phyloP scores from a whole-genome alignment of 1,140 invertebrate species.

The Drosophila insularis region DNA sequence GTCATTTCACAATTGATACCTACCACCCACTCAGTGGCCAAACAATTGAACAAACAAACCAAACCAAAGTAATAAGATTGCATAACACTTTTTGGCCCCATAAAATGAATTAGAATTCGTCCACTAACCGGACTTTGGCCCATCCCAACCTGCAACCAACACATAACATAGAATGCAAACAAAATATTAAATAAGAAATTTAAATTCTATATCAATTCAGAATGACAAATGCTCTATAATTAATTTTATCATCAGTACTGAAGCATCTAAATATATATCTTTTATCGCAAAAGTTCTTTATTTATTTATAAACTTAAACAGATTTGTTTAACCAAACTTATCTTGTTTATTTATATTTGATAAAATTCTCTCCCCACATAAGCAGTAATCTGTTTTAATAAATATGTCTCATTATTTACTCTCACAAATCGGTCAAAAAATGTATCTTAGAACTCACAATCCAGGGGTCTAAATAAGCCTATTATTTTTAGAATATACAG shows the following conservation, averaged over 20 bases:
- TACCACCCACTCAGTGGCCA: slow-evolving; percentile 24
- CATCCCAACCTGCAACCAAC: slow-evolving; percentile 57
- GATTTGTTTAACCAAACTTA: too few species aligned
- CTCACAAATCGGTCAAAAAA: too few species aligned
- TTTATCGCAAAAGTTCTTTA: too few species aligned
- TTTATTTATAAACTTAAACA: too few species aligned
- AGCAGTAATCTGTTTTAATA: too few species aligned
- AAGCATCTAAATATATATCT: too few species aligned
- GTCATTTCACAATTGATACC: slow-evolving; percentile 57
- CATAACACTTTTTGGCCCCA: slow-evolving; percentile 39
- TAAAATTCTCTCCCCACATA: too few species aligned
- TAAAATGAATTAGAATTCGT: slow-evolving; percentile 61
- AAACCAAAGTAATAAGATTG: slow-evolving; percentile 34
- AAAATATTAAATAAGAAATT: slow-evolving; percentile 66
- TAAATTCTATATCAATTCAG: neutral
- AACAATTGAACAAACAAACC: slow-evolving; percentile 28
- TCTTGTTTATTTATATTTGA: too few species aligned
- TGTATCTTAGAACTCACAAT: too few species aligned
- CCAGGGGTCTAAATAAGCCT: too few species aligned
- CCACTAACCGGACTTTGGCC: slow-evolving; percentile 13
- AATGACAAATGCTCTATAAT: slow-evolving; percentile 16
- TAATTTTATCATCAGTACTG: neutral
- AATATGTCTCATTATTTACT: too few species aligned
- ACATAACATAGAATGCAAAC: slow-evolving; percentile 54
- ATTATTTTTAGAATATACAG: too few species aligned